Evolutionary conservation across 2,797 vertebrate species (phyloP), one percentile per base, ranked within the genome.

Genomic region (Coregonus suidteri): DNA sequence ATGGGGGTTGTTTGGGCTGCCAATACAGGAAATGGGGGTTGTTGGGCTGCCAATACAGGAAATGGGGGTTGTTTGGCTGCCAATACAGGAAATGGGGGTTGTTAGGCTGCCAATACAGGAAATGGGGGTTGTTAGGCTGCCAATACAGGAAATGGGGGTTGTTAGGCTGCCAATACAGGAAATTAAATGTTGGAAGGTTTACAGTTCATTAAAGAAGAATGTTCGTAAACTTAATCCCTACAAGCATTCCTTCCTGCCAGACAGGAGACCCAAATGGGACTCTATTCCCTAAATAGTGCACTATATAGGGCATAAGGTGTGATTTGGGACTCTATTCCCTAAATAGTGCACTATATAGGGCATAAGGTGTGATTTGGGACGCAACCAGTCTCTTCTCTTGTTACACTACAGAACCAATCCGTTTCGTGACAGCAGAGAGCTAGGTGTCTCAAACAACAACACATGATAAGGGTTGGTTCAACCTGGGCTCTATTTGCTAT

Each of bases 121-220:
- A 25, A 25, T 25, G 25, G 25, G 47, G 71, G n/a, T 6, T 16
- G n/a, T 65, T 31, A 6, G 5, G 25, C 25, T 25, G 25, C 25
- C 25, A 25, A 25, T 25, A 25, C 25, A 25, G 25, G 25, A 25
- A 25, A 25, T 25, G 25, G 25, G 25, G 25, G 7, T 47, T 47
- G 41, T 3, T 47, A 2, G 11, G 64, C 15, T 34, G 52, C 14
- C 71, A 34, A 72, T 31, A 54, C 71, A 72, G 71, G 71, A 72
- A 72, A 72, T 72, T 1, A 34, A 30, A 72, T 31, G 9, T 14
- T 65, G 20, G 25, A 65, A 65, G 62, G 62, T 25, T 65, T 30
- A 52, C 70, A 52, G n/a, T 52, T 72, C 47, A 30, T 72, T 66
- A 66, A 66, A 66, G 30, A 66, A 66, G 30, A 66, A 66, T 15